These are phyloP conservation scores for Aphelocoma coerulescens DNA, from an alignment of 2,113 vertebrate species.

Conservation along the genomic window DNA sequence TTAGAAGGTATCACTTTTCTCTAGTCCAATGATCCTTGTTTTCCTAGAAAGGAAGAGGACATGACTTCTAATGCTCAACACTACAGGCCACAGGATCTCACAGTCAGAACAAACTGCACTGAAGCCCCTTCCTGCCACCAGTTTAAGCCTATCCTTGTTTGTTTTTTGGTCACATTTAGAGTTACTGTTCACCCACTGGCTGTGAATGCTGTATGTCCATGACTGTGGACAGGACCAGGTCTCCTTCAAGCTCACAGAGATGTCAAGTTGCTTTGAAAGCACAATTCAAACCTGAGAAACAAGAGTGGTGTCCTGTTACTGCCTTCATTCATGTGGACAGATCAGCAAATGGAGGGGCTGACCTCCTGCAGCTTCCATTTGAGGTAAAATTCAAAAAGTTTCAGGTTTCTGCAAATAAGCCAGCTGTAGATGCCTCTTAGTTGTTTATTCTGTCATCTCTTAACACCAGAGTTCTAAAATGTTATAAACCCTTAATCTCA, in stretches of 20 bases:
- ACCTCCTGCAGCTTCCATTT: not conserved
- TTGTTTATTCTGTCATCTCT: not conserved
- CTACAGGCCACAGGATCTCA: not conserved
- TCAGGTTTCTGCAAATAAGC: not conserved
- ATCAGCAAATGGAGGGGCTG: not conserved
- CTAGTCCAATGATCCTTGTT: not conserved
- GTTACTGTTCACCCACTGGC: not conserved
- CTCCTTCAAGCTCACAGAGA: not conserved
- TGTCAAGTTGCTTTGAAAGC: not conserved
- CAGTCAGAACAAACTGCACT: not conserved
- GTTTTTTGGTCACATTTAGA: not conserved
- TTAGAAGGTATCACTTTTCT: not conserved
- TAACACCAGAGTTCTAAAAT: not conserved
- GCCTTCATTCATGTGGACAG: not conserved
- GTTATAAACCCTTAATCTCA: not conserved
- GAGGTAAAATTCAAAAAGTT: not conserved
- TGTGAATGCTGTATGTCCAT: not conserved
- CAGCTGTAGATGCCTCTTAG: not conserved
- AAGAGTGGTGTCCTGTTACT: not conserved
- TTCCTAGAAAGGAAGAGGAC: not conserved
- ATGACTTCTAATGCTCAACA: not conserved
- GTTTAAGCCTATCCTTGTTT: not conserved
- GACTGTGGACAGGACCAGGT: not conserved
- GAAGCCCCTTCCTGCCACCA: not conserved
- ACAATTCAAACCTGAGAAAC: not conserved